Evolutionary conservation across 2,888 invertebrate genomes (phyloP), one percentile per base, ranked within the genome.

Genomic region (Terebella lapidaria): DNA sequence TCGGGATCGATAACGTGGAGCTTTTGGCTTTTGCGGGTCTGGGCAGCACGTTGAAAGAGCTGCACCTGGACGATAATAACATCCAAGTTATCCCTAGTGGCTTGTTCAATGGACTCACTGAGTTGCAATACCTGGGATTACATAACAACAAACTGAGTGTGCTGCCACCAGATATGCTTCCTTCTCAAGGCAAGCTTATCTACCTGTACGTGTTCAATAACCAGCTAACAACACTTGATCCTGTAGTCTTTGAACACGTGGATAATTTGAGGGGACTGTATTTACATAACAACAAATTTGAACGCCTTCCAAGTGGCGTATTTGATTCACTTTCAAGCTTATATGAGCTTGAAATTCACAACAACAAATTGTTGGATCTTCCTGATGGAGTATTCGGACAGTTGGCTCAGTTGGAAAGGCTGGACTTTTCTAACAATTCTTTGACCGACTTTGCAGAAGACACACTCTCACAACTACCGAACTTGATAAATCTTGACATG

Each of bases 61-160:
- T 59, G 10, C 56, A 59, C 26, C 49, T 59, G 46, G 59, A 59
- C 28, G 56, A 59, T 3, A 59, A 59, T 26, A 10, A 3, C 25
- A 30, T 58, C 4, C n/a, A 24, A 15, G 22, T 24, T 18, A 2
- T 58, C 18, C 54, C 54, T 4, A 54, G 22, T 2, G 28, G 26
- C 25, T 4, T 30, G 4, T 42, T 56, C 10, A 28, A 25, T 28
- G 53, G 29, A 15, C n/a, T 54, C 10, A n/a, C 20, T 20, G 35
- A 35, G 18, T 28, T 58, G n/a, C 30, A 42, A 29, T 54, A 54
- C 45, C 58, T 58, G 35, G 53, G 53, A 3, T 27, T 58, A 2
- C 53, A 54, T 46, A 45, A 58, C 46, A 58, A 58, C 46, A n/a
- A 20, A n/a, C 42, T 58, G 26, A n/a, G 15, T 4, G n/a, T 18